Percentiles rank a stretch among this genome's conserved stretches.
phyloP scores from a whole-genome alignment of 2,888 invertebrate species.

The Ormyrus nitidulus region DNA sequence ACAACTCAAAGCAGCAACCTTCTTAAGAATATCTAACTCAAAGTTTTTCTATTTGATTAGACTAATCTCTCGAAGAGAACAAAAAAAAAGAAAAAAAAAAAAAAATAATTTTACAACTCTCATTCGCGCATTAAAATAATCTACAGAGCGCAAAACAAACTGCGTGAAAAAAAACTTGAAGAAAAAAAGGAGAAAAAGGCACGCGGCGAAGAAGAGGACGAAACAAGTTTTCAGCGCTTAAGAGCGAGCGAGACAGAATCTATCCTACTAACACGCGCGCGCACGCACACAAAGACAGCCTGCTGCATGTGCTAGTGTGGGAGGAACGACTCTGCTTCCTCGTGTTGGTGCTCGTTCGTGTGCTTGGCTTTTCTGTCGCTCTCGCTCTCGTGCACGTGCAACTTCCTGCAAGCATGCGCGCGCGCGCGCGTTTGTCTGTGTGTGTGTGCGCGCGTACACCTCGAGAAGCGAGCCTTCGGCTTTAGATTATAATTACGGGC shows the following conservation, averaged over 20 bases:
- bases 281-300: not conserved
- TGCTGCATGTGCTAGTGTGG: constrained; percentile 34
- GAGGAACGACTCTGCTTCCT: constrained; percentile 44
- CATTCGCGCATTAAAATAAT: constrained; percentile 52
- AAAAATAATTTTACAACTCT: constrained; percentile 44
- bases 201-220: constrained; percentile 48
- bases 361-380: constrained; percentile 35
- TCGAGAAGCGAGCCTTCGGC: constrained; percentile 52
- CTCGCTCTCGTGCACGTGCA: constrained; percentile 47
- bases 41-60: too few relatives aligned
- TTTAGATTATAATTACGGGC: constrained; percentile 58
- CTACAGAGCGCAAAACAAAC: constrained; percentile 50
- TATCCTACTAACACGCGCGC: constrained; percentile 16
- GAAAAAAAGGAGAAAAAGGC: constrained; percentile 25
- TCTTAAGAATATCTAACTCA: too few relatives aligned
- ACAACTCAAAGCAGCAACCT: too few relatives aligned
- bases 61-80: not conserved
- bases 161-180: constrained; percentile 32
- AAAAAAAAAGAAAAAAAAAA: not conserved
- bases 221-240: constrained; percentile 52
- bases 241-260: constrained; percentile 26
- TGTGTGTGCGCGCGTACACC: constrained; percentile 10
- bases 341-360: not conserved
- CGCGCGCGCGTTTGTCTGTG: not conserved
- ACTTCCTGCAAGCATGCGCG: constrained; percentile 50